These are phyloP conservation scores for Chaetodon trifasciatus DNA, from an alignment of 2,797 vertebrate species.

Conservation along the genomic window DNA sequence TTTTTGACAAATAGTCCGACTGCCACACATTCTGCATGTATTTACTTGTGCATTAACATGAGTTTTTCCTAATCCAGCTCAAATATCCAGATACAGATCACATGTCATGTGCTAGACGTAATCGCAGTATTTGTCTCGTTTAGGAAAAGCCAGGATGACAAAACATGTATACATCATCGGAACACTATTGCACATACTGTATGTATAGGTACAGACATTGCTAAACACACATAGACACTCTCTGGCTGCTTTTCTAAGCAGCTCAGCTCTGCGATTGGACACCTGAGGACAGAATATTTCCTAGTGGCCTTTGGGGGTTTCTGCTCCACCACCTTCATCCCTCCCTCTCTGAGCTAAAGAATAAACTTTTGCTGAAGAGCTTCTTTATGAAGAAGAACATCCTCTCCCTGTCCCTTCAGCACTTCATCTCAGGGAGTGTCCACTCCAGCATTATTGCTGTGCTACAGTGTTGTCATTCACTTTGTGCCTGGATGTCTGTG, in stretches of 20 bases:
- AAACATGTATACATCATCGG: not conserved
- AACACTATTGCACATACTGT: not conserved
- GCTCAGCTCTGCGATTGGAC: conserved; percentile 36
- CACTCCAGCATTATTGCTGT: conserved; percentile 41
- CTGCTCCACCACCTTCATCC: conserved; percentile 59
- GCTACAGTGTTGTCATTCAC: conserved; percentile 28
- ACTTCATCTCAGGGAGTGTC: conserved; percentile 31
- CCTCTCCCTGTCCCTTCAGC: conserved; percentile 14
- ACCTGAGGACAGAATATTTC: conserved; percentile 58
- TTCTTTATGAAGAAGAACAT: conserved; percentile 43
- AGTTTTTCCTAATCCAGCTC: not conserved
- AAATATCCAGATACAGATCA: not conserved
- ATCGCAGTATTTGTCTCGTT: not conserved
- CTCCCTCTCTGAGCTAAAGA: conserved; percentile 36
- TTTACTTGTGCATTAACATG: not conserved
- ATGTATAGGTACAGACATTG: not conserved
- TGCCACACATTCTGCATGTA: not conserved
- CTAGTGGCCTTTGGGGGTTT: conserved; percentile 63
- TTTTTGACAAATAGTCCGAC: too few relatives aligned
- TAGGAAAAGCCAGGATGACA: not conserved
- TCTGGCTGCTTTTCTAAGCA: conserved; percentile 35
- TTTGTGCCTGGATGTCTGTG: conserved; percentile 12
- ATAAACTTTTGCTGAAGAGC: conserved; percentile 50
- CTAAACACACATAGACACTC: conserved; percentile 18
- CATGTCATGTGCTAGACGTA: not conserved